Base-by-base conservation (phyloP, 2,113 vertebrate genomes). In the Pterocles burchelli region DNA sequence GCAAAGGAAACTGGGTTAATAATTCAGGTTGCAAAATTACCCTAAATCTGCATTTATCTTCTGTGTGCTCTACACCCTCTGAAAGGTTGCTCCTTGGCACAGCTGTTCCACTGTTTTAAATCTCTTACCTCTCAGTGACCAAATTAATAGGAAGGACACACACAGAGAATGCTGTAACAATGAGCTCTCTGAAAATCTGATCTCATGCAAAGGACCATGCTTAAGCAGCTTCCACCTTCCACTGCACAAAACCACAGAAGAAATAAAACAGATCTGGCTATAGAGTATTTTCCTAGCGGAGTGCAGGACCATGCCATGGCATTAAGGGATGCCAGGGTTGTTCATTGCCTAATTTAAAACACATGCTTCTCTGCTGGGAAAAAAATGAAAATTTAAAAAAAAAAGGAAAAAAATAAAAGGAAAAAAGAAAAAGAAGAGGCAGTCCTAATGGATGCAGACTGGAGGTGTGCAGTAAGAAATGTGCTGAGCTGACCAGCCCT, bases 11-110 rank as follows among this genome's bases (percentile, higher is more conserved):
- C 14, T 25, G 45, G 81, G 90, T 91, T 96, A 94, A 94, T 85
- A 94, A 95, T 70, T 62, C 92, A 94, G 84, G 90, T 66, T 87
- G 84, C 88, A 94, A 83, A 97, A 95, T 68, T 71, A 91, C 52
- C 72, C 84, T 80, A 88, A 89, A 92, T 71, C 65, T 0, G 1
- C n/a, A 20, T 82, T 92, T 78, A 48, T 72, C 76, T 89, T 33
- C 21, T 2, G 26, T 41, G 7, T 9, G 38, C 70, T 41, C 20
- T 19, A 55, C 68, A 88, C 81, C 52, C 28, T 16, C 41, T 46
- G 57, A 36, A 62, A 82, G 77, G 75, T 22, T 79, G 62, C 48
- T 85, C 74, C 86, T 75, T 62, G 67, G 76, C 52, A 33, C 8
- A 54, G 90, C 61, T n/a, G 29, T 33, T 90, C 77, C 77, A 25